These are phyloP conservation scores for Erinaceus europaeus DNA, from an alignment of 2,113 vertebrate species.

Conservation along the genomic window DNA sequence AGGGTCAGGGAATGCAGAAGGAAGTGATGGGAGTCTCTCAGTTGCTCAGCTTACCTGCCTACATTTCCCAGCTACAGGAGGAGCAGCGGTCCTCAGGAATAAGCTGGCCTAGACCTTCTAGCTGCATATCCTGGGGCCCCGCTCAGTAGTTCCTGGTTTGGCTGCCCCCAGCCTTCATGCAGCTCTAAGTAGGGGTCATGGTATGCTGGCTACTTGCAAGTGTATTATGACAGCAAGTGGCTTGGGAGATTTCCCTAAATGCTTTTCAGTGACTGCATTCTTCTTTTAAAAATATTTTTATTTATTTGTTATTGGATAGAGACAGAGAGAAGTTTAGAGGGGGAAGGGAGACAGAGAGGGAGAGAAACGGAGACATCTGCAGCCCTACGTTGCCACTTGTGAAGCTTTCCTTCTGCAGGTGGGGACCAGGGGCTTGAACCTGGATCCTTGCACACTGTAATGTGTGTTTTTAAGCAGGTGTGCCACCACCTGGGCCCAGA, in stretches of 20 bases:
- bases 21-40: not conserved
- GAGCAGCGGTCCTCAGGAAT: not conserved
- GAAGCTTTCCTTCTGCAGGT: no score
- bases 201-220: not conserved
- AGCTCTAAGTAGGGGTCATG: not conserved
- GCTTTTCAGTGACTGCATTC: slow-evolving; percentile 5
- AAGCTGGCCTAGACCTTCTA: not conserved
- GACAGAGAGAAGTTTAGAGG: no score
- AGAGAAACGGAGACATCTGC: no score
- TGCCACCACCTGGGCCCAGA: no score
- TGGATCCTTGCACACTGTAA: no score
- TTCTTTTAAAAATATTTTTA: no score
- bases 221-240: not conserved
- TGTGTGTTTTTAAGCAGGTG: no score
- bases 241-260: not conserved
- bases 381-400: no score
- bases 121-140: not conserved
- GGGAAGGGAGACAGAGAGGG: no score
- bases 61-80: not conserved
- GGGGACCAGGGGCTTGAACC: no score
- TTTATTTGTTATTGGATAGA: no score
- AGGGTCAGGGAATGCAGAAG: not conserved
- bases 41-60: not conserved
- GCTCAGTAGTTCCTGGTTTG: not conserved
- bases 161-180: not conserved